phyloP scores from a whole-genome alignment of 2,113 vertebrate genomes.

The Fukomys damarensis region DNA sequence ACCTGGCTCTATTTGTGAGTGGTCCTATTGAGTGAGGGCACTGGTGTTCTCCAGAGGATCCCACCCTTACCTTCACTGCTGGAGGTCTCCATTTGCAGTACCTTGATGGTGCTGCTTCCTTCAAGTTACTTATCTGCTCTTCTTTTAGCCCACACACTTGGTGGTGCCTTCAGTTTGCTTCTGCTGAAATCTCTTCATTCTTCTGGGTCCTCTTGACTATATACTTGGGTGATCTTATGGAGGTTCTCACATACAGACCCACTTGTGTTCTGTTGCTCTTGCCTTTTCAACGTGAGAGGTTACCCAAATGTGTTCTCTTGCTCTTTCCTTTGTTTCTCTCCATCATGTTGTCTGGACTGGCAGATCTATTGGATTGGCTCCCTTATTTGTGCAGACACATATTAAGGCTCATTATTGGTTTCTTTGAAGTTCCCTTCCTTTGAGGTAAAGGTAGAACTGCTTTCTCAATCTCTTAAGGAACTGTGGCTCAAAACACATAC shows the following conservation, averaged over 20 bases:
- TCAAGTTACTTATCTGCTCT: background rate
- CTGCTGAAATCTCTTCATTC: background rate
- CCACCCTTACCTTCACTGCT: background rate
- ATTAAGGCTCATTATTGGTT: background rate
- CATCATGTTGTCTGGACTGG: background rate
- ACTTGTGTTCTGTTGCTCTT: background rate
- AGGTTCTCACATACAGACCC: background rate
- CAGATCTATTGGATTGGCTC: background rate
- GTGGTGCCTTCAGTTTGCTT: background rate
- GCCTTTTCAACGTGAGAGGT: background rate
- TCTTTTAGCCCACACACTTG: background rate
- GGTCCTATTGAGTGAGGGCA: background rate
- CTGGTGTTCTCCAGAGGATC: background rate
- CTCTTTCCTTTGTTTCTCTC: background rate
- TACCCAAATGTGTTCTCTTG: background rate
- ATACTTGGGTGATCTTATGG: background rate
- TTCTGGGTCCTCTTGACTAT: background rate
- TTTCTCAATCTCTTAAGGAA: background rate
- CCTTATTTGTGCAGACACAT: background rate
- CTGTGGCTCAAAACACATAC: background rate
- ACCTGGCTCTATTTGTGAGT: rapidly evolving
- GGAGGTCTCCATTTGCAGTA: background rate
- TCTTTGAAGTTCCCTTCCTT: background rate
- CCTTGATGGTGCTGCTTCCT: background rate
- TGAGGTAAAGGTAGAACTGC: background rate